Evolutionary conservation across 2,113 vertebrate genomes (phyloP), one percentile per base, ranked within the genome.

Genomic region (Halichoerus grypus): DNA sequence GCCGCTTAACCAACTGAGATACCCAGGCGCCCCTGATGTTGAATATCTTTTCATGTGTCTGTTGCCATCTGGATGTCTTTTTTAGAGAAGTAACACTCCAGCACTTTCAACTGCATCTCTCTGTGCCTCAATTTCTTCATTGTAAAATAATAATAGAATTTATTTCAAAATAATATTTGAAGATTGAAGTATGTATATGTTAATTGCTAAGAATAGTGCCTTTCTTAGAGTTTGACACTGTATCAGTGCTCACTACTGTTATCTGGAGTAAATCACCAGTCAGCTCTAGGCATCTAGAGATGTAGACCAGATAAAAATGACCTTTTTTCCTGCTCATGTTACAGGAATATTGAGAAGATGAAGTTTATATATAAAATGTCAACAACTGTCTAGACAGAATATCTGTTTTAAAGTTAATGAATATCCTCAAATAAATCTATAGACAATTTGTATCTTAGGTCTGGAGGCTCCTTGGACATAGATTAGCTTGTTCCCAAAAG

Each of bases 161-260:
- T 79, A 53, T 9, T 76, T 96, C 69, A 95, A 77, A 96, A 76
- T 92, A 33, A 12, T 87, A 33, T 72, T 88, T 51, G 76, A 71
- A 9, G 14, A 53, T 46, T 39, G 33, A 31, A 36, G 42, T 76
- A 61, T 36, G 51, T 18, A 22, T 10, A 49, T 39, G 12, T 76
- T 81, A 72, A 7, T 51, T 53, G 13, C 33, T 55, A 26, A 53
- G 39, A 81, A 4, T 0, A 63, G 42, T n/a, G 19, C 8, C 39
- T n/a, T 71, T 5, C 10, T 4, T 10, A 65, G 8, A 28, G 8
- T 51, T 39, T 28, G 28, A 57, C 2, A 69, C 2, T 39, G 0
- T 33, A 28, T 19, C 7, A 15, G 4, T 39, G 46, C 14, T 86
- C 39, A 15, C 16, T 63, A 1, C 14, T 67, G 22, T 51, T 63